Conservation (phyloP, 2,113 vertebrate genomes). For the Micronycteris hirsuta region DNA sequence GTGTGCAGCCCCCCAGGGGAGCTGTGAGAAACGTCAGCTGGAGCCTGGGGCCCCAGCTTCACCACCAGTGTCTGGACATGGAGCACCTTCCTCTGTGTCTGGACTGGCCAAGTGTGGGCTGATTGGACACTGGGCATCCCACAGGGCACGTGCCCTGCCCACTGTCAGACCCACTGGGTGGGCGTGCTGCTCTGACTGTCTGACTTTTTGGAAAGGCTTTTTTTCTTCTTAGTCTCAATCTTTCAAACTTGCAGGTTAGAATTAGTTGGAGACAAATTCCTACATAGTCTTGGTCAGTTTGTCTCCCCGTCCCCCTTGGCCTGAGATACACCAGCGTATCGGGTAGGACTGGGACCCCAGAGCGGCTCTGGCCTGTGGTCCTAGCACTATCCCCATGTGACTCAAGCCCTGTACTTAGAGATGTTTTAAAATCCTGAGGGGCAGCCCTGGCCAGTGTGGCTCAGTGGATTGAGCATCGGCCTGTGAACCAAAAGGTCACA, state of each 20-base stretch:
- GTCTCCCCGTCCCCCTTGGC: neutral
- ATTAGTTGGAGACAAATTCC: neutral
- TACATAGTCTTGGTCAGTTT: neutral
- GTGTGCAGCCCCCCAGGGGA: neutral
- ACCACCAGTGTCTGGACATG: too few relatives aligned
- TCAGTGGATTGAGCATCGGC: too few relatives aligned
- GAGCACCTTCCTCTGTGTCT: too few relatives aligned
- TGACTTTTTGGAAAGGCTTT: neutral
- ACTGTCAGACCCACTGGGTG: neutral
- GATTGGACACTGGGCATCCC: fast-evolving
- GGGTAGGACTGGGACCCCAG: neutral
- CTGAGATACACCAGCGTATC: neutral
- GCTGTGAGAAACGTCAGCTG: neutral
- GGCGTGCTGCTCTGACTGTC: neutral
- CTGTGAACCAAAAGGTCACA: too few relatives aligned
- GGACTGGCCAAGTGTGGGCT: neutral
- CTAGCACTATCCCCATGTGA: neutral
- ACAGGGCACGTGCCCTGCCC: neutral
- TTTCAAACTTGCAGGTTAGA: neutral
- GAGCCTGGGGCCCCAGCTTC: neutral
- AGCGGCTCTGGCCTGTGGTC: neutral
- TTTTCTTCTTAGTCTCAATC: conserved; percentile 36
- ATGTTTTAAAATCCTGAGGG: neutral
- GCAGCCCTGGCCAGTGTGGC: too few relatives aligned
- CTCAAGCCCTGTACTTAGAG: neutral